Conservation (phyloP, 2,113 vertebrate genomes). For the Mesoclemmys tuberculata region DNA sequence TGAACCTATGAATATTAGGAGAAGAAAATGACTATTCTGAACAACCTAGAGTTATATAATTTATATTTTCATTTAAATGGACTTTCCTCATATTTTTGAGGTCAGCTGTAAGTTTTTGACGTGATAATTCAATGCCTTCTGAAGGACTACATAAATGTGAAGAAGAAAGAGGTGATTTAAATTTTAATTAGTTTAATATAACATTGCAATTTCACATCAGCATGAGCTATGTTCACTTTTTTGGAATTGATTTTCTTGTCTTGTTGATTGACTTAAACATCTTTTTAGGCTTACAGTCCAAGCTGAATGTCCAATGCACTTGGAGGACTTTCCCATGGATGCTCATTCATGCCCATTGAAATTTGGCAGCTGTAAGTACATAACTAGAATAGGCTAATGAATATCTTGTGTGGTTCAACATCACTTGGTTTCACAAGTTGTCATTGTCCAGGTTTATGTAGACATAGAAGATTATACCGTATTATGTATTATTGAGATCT, state of each 20-base stretch:
- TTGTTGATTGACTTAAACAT: conserved; percentile 62
- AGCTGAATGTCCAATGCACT: conserved; percentile 99
- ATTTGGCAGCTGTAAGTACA: conserved; percentile 99
- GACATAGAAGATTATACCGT: not conserved
- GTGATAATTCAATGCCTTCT: conserved; percentile 38
- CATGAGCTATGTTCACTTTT: conserved; percentile 40
- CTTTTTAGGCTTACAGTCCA: conserved; percentile 95
- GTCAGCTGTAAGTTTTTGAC: conserved; percentile 42
- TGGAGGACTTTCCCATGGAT: conserved; percentile 99
- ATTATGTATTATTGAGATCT: not conserved
- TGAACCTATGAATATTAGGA: conserved; percentile 1
- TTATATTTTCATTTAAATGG: conserved; percentile 29
- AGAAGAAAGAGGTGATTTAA: conserved; percentile 38
- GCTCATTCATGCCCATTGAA: conserved; percentile 98
- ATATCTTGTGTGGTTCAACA: not conserved
- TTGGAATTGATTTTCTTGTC: conserved; percentile 56
- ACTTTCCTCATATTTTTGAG: conserved; percentile 28
- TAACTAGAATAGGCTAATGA: not conserved
- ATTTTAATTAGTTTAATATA: conserved; percentile 51
- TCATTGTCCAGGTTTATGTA: not conserved
- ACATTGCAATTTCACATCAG: conserved; percentile 7
- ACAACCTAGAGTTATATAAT: conserved; percentile 24
- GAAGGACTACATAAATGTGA: conserved; percentile 41
- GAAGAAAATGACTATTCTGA: conserved; percentile 26
- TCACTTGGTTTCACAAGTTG: not conserved